phyloP scores from a whole-genome alignment of 2,888 invertebrate species.

The Chrysolina oricalcia region DNA sequence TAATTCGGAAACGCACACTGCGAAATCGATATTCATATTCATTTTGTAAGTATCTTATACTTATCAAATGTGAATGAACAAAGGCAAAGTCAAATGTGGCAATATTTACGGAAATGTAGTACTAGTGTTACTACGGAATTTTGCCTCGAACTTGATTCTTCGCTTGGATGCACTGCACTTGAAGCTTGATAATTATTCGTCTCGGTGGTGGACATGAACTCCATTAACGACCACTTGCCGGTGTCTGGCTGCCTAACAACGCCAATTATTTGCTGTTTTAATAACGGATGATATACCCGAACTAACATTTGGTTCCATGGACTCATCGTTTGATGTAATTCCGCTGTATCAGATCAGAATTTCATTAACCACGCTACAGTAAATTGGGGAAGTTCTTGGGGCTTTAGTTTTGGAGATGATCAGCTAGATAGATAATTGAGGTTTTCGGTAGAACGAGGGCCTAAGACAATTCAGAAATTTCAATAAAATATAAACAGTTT shows the following conservation, averaged over 20 bases:
- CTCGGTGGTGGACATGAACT: conserved; percentile 38
- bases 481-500: no score
- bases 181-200: conserved; percentile 61
- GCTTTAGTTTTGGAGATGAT: not conserved
- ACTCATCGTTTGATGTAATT: not conserved
- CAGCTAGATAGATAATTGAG: no score
- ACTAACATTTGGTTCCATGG: conserved; percentile 3
- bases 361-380: not conserved
- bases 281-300: conserved; percentile 15
- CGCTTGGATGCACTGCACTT: conserved; percentile 64
- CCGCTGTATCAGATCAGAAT: not conserved
- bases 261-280: conserved; percentile 16
- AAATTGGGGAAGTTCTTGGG: not conserved
- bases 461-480: no score
- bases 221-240: conserved; percentile 24
- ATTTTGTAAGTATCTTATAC: not conserved
- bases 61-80: conserved; percentile 19
- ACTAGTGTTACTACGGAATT: conserved; percentile 54
- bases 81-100: conserved; percentile 28
- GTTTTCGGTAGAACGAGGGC: no score
- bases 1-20: not conserved
- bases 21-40: not conserved
- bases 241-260: conserved; percentile 17
- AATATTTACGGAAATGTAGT: conserved; percentile 60
- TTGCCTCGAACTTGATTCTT: conserved; percentile 66